These are phyloP conservation scores for Eupristina koningsbergeri DNA, from an alignment of 1,140 invertebrate species.

Conservation along the genomic window DNA sequence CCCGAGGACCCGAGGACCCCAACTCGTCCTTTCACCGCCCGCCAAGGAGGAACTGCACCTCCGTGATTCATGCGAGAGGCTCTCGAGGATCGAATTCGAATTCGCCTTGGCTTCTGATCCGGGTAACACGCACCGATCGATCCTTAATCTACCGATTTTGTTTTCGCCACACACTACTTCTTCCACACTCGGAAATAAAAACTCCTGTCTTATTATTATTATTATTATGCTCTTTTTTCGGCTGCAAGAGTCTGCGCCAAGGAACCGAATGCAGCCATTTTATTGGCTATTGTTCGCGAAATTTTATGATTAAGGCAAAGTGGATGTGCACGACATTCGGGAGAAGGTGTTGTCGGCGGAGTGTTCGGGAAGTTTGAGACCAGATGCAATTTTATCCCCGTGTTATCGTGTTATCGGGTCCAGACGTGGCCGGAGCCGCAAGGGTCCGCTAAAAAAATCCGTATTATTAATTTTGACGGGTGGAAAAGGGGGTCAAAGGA, in stretches of 20 bases:
- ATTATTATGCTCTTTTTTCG: too few relatives aligned
- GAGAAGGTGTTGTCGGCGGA: neutral
- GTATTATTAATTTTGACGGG: neutral
- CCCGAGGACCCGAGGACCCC: neutral
- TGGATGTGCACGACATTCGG: neutral
- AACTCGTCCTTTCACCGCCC: constrained; percentile 11
- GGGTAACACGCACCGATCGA: neutral
- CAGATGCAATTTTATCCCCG: neutral
- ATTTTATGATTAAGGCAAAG: neutral
- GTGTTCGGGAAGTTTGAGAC: neutral
- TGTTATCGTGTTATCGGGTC: neutral
- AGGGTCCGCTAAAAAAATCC: neutral
- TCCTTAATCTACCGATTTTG: neutral
- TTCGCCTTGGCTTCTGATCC: neutral
- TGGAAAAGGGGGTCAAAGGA: neutral
- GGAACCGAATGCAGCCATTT: neutral
- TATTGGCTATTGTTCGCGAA: neutral
- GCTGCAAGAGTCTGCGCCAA: neutral
- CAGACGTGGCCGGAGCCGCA: neutral
- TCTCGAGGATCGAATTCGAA: constrained; percentile 37
- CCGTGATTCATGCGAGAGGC: constrained; percentile 43
- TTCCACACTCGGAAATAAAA: too few relatives aligned
- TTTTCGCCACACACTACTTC: too few relatives aligned
- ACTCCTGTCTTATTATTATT: too few relatives aligned
- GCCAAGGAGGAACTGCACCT: neutral